Conservation (phyloP, 2,113 vertebrate genomes). For the Leucopsar rothschildi region DNA sequence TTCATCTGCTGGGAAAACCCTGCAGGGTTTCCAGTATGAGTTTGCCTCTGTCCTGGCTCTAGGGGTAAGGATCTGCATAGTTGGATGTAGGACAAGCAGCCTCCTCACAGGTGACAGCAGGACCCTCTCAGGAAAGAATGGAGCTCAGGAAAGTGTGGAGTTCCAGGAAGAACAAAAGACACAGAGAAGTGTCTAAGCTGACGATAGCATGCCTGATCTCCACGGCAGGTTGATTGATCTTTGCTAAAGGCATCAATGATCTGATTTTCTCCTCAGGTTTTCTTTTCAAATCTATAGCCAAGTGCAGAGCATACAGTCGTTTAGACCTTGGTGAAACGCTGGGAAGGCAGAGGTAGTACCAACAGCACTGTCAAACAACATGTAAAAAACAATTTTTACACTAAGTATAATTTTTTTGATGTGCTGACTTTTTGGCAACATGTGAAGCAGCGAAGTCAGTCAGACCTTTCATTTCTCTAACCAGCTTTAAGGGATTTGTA, state of each 20-base stretch:
- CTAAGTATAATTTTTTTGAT: neutral
- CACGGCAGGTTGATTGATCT: neutral
- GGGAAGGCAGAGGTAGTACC: neutral
- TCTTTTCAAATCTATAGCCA: neutral
- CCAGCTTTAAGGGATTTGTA: constrained; percentile 50
- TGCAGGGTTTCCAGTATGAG: neutral
- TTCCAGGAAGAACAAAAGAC: neutral
- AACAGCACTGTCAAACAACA: neutral
- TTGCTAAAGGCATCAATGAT: neutral
- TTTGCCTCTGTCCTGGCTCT: neutral
- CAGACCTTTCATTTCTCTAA: constrained; percentile 26
- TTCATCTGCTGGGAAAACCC: neutral
- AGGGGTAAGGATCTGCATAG: neutral
- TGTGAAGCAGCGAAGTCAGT: neutral
- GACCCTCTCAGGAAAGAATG: neutral
- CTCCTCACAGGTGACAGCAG: neutral
- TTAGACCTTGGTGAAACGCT: neutral
- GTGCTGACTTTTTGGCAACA: constrained; percentile 24
- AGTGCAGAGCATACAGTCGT: neutral
- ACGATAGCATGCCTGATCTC: neutral
- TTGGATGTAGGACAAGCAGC: neutral
- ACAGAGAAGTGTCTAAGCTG: neutral
- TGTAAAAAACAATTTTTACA: neutral
- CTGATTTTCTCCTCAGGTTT: neutral
- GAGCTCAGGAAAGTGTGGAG: neutral